A percentile compares a stretch with the other conserved stretches of the same genome.
These are phyloP conservation scores for Orchestes rusci DNA, from an alignment of 2,888 invertebrate species.

Conservation along the genomic window DNA sequence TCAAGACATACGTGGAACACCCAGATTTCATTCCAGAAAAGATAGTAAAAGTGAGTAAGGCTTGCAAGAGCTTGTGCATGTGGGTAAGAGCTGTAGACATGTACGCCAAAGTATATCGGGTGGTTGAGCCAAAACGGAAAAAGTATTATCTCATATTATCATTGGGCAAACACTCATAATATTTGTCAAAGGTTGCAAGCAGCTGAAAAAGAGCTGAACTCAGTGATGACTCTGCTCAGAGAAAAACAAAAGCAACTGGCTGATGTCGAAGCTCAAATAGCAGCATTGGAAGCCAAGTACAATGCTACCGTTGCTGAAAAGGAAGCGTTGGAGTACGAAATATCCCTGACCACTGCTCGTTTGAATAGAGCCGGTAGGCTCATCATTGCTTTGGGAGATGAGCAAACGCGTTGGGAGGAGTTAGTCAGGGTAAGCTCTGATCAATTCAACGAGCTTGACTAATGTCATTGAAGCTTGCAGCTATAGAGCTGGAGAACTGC, in stretches of 20 bases:
- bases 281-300: conserved; percentile 52
- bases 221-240: conserved; percentile 66
- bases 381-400: conserved; percentile 80
- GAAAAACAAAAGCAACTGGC: conserved; percentile 77
- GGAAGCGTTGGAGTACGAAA: conserved; percentile 64
- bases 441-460: background rate
- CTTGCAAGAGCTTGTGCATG: conserved; percentile 83
- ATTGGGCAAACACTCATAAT: background rate
- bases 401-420: conserved; percentile 77
- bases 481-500: conserved; percentile 58
- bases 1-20: conserved; percentile 76
- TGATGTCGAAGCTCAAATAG: conserved; percentile 67
- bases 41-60: conserved; percentile 80
- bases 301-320: conserved; percentile 69
- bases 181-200: conserved; percentile 71
- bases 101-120: conserved; percentile 78
- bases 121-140: conserved; percentile 82
- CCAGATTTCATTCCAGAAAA: conserved; percentile 79
- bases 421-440: conserved; percentile 52
- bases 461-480: background rate
- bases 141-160: conserved; percentile 46
- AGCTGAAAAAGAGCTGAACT: conserved; percentile 68
- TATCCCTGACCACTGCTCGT: conserved; percentile 70
- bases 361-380: conserved; percentile 75
- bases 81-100: conserved; percentile 90